phyloP scores from a whole-genome alignment of 2,113 vertebrate genomes.

The Sorex fumeus region DNA sequence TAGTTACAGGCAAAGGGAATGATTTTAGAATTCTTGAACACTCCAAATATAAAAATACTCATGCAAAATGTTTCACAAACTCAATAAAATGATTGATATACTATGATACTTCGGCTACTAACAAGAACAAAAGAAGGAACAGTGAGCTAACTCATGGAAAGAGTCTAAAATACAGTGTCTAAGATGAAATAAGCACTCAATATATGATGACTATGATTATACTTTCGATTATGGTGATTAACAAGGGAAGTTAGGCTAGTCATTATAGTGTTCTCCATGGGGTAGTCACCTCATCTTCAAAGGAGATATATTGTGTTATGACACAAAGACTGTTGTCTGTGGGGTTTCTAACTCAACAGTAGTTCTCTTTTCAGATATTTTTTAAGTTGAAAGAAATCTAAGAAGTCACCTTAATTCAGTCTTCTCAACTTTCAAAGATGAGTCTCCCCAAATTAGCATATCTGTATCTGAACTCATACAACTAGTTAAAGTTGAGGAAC shows the following conservation, averaged over 20 bases:
- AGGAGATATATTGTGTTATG: neutral
- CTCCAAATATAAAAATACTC: neutral
- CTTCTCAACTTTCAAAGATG: slow-evolving; percentile 22
- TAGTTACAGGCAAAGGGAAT: slow-evolving; percentile 30
- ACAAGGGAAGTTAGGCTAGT: neutral
- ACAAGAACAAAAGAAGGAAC: slow-evolving; percentile 4
- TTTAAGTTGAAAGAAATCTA: slow-evolving; percentile 5
- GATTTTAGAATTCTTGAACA: slow-evolving; percentile 15
- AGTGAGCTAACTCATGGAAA: neutral
- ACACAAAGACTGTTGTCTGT: slow-evolving; percentile 22
- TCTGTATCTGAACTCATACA: neutral
- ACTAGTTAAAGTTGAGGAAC: slow-evolving; percentile 2
- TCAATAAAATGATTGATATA: neutral
- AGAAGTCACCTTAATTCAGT: slow-evolving; percentile 11
- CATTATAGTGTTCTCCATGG: neutral
- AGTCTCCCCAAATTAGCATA: neutral
- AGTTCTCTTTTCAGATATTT: neutral
- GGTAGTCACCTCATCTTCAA: slow-evolving; percentile 7
- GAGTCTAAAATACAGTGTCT: neutral
- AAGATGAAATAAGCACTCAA: neutral
- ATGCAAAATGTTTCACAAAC: slow-evolving; percentile 19
- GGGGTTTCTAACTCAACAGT: slow-evolving; percentile 10
- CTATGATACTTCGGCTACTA: neutral
- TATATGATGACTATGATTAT: neutral
- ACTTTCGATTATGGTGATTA: slow-evolving; percentile 26